Percentiles rank a stretch among this genome's conserved stretches.
Conservation (phyloP, 2,888 invertebrate species). For the Oscheius onirici region DNA sequence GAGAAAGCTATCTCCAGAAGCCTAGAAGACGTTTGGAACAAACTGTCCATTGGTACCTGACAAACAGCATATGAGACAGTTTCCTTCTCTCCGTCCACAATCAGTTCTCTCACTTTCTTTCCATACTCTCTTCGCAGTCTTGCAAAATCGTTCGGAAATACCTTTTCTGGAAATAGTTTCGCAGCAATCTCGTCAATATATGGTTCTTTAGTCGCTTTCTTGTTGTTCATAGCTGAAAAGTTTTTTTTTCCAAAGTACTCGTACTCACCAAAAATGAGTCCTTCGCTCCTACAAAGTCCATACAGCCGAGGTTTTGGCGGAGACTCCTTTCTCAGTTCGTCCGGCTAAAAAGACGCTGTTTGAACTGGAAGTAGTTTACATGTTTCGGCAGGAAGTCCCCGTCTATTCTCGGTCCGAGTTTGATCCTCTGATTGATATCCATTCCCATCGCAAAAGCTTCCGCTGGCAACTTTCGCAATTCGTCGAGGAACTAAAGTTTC, state of each 20-base stretch:
- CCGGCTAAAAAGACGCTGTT: not conserved
- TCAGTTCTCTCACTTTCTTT: not conserved
- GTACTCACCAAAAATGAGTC: slow-evolving; percentile 25
- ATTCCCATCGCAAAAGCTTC: slow-evolving; percentile 5
- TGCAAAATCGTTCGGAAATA: slow-evolving; percentile 6
- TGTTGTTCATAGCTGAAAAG: not conserved
- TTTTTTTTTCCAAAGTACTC: not conserved
- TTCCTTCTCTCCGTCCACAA: not conserved
- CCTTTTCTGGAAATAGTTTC: slow-evolving; percentile 5
- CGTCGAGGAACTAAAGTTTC: slow-evolving; percentile 10
- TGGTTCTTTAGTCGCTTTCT: not conserved
- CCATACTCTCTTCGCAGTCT: slow-evolving; percentile 5
- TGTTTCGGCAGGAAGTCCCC: slow-evolving; percentile 41
- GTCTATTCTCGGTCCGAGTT: slow-evolving; percentile 34
- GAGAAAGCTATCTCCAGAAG: slow-evolving; percentile 2
- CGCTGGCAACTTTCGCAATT: slow-evolving; percentile 5
- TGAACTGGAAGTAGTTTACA: not conserved
- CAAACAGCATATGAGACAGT: not conserved
- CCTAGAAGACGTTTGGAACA: not conserved
- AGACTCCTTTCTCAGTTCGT: slow-evolving; percentile 40
- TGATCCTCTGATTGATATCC: not conserved
- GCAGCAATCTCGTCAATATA: slow-evolving; percentile 2
- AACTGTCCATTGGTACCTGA: not conserved
- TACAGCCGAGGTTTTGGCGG: slow-evolving; percentile 45
- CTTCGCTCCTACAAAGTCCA: too few species aligned